These are phyloP conservation scores for Varanus komodoensis DNA, from an alignment of 2,113 vertebrate species.

Conservation along the genomic window DNA sequence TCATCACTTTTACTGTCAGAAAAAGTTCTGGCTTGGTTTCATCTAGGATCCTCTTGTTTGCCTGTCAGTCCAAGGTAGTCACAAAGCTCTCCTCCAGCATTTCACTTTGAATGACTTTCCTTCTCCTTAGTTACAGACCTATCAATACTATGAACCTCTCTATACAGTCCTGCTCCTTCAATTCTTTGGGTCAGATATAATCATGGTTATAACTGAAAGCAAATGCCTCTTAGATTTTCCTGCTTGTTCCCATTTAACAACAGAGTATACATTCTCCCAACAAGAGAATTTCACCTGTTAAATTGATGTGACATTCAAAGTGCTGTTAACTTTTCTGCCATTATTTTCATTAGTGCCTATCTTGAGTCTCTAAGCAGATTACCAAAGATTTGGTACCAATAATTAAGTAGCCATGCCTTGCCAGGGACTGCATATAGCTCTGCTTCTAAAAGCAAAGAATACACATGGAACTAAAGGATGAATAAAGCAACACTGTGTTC, in stretches of 20 bases:
- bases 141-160: background rate
- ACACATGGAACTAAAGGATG: background rate
- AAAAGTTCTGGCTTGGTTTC: too few species aligned
- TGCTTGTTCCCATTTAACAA: background rate
- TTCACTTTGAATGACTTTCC: too few species aligned
- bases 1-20: too few species aligned
- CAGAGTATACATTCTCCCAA: background rate
- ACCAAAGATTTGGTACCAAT: slow-evolving; percentile 24
- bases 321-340: slow-evolving; percentile 13
- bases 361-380: slow-evolving; percentile 12
- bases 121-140: background rate
- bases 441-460: background rate
- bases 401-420: slow-evolving; percentile 4
- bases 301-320: slow-evolving; percentile 5
- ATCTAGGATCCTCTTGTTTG: too few species aligned
- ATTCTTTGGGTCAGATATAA: background rate
- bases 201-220: background rate
- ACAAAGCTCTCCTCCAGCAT: too few species aligned
- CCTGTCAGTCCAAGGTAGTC: too few species aligned
- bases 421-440: background rate
- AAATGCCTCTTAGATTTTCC: background rate
- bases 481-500: background rate
- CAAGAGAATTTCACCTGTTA: background rate
- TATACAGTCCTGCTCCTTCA: background rate
- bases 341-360: slow-evolving; percentile 27